phyloP scores from a whole-genome alignment of 2,888 invertebrate species.

The Bombyx huttoni region DNA sequence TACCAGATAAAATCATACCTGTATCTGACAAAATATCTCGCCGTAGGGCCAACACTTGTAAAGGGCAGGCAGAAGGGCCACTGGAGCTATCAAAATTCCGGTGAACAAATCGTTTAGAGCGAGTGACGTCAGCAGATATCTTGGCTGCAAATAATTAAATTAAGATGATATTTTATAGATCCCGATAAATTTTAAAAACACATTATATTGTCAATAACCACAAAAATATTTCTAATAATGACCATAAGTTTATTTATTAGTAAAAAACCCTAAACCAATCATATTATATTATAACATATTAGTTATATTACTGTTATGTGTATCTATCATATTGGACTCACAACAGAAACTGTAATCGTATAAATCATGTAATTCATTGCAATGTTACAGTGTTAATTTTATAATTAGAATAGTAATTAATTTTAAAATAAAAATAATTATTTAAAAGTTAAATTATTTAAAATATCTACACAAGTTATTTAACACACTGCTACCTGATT shows the following conservation, averaged over 20 bases:
- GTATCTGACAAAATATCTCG: constrained; percentile 91
- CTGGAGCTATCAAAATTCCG: constrained; percentile 88
- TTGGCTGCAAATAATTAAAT: constrained; percentile 74
- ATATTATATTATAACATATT: too few relatives aligned
- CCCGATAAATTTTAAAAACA: background rate
- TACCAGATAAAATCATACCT: constrained; percentile 69
- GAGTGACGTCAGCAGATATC: constrained; percentile 88
- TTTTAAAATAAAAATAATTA: too few relatives aligned
- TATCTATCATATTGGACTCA: too few relatives aligned
- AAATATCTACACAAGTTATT: too few relatives aligned
- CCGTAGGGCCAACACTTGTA: constrained; percentile 94
- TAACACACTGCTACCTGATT: constrained; percentile 76
- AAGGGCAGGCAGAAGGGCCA: constrained; percentile 86
- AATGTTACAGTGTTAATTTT: too few relatives aligned
- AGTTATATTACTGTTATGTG: too few relatives aligned
- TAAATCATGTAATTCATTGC: too few relatives aligned
- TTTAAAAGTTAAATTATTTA: too few relatives aligned
- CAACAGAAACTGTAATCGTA: too few relatives aligned
- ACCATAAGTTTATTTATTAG: too few relatives aligned
- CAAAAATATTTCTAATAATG: background rate
- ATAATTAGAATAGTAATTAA: too few relatives aligned
- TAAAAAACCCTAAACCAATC: too few relatives aligned
- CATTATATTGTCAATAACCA: background rate
- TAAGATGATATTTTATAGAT: background rate
- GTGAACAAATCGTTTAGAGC: constrained; percentile 91